Conservation (phyloP, 2,113 vertebrate species). For the Eira barbara region DNA sequence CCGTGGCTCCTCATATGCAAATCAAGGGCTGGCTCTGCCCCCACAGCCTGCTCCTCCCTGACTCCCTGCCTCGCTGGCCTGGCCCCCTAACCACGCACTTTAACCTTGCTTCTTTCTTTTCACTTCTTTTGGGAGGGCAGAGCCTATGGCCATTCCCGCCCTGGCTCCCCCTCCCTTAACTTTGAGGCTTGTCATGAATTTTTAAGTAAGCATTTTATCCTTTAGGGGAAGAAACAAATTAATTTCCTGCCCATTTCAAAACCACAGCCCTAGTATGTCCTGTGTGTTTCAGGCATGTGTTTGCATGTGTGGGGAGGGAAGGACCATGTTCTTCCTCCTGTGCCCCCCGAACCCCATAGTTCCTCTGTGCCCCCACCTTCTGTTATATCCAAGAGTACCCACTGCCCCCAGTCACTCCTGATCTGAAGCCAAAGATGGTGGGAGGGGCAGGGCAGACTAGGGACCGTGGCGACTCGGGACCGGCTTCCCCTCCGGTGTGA, state of each 20-base stretch:
- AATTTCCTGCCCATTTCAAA: constrained; percentile 77
- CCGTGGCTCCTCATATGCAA: constrained; percentile 79
- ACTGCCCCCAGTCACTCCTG: constrained; percentile 66
- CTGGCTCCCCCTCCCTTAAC: constrained; percentile 45
- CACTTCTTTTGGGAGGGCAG: constrained; percentile 29
- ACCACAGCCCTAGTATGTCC: constrained; percentile 63
- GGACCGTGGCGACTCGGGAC: neutral
- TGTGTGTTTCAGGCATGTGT: constrained; percentile 71
- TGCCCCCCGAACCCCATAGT: neutral
- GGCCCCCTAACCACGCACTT: constrained; percentile 84
- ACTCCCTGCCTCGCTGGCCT: neutral
- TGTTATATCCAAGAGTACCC: constrained; percentile 43
- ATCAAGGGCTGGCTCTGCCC: constrained; percentile 81
- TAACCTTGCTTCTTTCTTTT: constrained; percentile 78
- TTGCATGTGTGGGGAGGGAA: constrained; percentile 67
- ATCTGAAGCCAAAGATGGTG: constrained; percentile 79
- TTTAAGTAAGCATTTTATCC: constrained; percentile 78
- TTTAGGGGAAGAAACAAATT: constrained; percentile 68
- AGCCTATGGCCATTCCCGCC: constrained; percentile 57
- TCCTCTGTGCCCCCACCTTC: constrained; percentile 42
- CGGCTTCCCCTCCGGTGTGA: neutral
- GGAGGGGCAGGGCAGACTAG: constrained; percentile 59
- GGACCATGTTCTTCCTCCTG: constrained; percentile 37
- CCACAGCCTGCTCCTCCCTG: constrained; percentile 41
- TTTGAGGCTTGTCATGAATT: constrained; percentile 78